Conservation (phyloP, 2,797 vertebrate species). For the Hippocampus kuda region DNA sequence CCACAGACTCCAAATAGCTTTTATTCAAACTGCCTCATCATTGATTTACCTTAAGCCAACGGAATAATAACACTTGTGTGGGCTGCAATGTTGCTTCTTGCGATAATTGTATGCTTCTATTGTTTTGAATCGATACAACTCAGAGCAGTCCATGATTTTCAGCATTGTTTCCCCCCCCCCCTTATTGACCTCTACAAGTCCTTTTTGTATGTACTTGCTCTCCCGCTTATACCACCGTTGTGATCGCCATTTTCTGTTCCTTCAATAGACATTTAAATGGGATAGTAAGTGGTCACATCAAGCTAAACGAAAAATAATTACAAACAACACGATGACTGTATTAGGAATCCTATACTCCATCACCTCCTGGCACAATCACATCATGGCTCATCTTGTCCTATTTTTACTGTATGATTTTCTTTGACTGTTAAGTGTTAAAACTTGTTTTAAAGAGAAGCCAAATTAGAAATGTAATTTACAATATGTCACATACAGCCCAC, state of each 20-base stretch:
- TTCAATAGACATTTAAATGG: constrained; percentile 18
- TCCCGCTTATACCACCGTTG: constrained; percentile 16
- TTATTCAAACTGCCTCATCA: constrained; percentile 28
- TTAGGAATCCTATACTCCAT: constrained; percentile 3
- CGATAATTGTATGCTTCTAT: constrained; percentile 39
- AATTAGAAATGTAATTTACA: too few relatives aligned
- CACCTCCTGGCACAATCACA: neutral
- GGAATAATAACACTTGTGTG: constrained; percentile 29
- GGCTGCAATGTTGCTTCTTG: constrained; percentile 18
- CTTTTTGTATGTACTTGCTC: constrained; percentile 20
- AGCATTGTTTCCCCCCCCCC: constrained; percentile 9
- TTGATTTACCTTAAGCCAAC: constrained; percentile 33
- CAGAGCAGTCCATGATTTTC: constrained; percentile 26
- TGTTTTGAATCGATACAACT: constrained; percentile 42
- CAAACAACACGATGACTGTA: constrained; percentile 1
- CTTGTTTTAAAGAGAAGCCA: neutral
- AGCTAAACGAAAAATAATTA: constrained; percentile 16
- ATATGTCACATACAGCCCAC: too few relatives aligned
- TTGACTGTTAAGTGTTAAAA: neutral
- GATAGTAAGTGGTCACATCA: constrained; percentile 9
- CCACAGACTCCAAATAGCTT: constrained; percentile 21
- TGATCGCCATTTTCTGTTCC: constrained; percentile 17
- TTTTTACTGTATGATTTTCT: too few relatives aligned
- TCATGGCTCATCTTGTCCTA: neutral
- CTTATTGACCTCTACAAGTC: constrained; percentile 28